Base-by-base conservation (phyloP, 37 sponge, comb jelly and placozoan genomes). In the Chondrosia reniformis region DNA sequence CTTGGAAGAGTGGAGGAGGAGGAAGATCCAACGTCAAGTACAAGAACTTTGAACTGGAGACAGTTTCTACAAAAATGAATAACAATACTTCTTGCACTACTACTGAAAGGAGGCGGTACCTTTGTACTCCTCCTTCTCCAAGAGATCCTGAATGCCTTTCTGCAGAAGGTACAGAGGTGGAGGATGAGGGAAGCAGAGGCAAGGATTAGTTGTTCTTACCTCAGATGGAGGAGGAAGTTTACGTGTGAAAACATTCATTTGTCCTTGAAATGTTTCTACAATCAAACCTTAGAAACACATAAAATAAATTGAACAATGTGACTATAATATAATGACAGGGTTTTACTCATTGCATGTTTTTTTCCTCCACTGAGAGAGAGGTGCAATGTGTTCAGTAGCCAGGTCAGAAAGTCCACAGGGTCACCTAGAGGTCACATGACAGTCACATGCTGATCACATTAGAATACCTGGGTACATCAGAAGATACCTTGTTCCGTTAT, bases 11-110 rank as follows among this genome's bases (percentile, higher is more conserved):
- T 31, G 99, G 99, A 2, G 96, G 71, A 65, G 93, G 66, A 28
- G 99, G 99, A 22, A 98, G 89, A 79, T 98, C 99, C 58, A 95
- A 86, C 10, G 89, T 87, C 58, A 98, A 81, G 78, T 89, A 98
- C 21, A 98, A 84, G 64, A 98, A 98, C 46, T 96, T 89, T 17
- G 87, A 74, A 0, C 73, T 71, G 6, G 81, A 63, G 45, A 80
- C 76, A 28, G 59, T 81, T 59, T 90, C 94, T 89, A 61, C 15
- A 28, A 39, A 55, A 10, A 46, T 37, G 33, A 63, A 45, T 19
- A 10, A 33, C 19, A 42, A 36, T 8, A 45, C n/a, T n/a, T n/a
- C n/a, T n/a, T n/a, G n/a, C n/a, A n/a, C n/a, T n/a, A n/a, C n/a
- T n/a, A n/a, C n/a, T n/a, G n/a, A n/a, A n/a, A n/a, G n/a, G n/a